Evolutionary conservation across 2,113 vertebrate genomes (phyloP).

Genomic region (Opisthocomus hoazin): DNA sequence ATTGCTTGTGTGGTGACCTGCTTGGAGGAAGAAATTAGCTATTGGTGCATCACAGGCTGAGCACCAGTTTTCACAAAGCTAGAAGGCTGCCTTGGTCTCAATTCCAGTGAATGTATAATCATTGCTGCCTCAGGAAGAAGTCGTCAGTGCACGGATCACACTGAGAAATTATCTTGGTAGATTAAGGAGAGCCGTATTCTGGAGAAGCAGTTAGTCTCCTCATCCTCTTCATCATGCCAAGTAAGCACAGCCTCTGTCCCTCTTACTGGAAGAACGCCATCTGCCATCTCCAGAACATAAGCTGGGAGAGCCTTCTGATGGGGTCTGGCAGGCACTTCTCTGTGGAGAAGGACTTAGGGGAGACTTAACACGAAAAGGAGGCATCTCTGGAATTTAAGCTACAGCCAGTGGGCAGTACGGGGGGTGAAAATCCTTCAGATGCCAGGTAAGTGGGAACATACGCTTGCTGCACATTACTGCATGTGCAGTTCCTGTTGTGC

Average conservation of each 20-base stretch:
- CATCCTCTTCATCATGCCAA: background rate
- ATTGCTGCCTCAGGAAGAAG: background rate
- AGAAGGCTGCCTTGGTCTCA: background rate
- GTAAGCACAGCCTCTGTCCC: background rate
- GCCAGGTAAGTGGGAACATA: slow-evolving; percentile 6
- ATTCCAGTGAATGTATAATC: background rate
- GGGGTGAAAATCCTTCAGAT: background rate
- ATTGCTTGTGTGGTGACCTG: background rate
- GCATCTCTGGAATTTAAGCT: background rate
- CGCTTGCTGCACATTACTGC: background rate
- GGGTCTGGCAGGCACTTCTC: background rate
- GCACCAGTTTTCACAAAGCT: background rate
- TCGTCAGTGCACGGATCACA: background rate
- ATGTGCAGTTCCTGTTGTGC: background rate
- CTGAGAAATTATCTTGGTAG: background rate
- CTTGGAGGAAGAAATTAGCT: background rate
- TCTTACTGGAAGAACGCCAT: background rate
- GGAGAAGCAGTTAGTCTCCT: background rate
- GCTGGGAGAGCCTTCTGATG: background rate
- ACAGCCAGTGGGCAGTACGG: background rate
- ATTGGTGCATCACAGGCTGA: background rate
- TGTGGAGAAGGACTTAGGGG: background rate
- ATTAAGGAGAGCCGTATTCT: background rate
- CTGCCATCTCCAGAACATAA: background rate
- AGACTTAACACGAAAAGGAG: background rate